Evolutionary conservation across 2,797 vertebrate species (phyloP), one percentile per base, ranked within the genome.

Genomic region (Schizopygopsis malacanthus): DNA sequence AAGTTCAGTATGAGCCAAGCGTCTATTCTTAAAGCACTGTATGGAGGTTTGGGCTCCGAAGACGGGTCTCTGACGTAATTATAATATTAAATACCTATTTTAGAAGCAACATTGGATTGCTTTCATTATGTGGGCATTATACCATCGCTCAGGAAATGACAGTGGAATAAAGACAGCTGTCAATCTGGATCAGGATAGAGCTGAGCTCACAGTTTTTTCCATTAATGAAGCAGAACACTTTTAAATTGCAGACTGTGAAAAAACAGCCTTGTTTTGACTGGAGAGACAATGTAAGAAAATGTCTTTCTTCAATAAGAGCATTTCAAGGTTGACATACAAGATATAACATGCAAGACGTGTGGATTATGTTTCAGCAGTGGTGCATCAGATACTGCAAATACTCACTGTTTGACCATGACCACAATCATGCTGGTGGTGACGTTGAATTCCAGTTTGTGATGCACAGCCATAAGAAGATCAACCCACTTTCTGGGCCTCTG

Each of bases 21-120:
- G 90, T 91, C 90, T 89, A 92, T 90, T 94, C 91, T 87, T 92
- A 91, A 92, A 89, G 82, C 85, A 84, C 89, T 91, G 89, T 81
- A 88, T 87, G 50, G 69, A 91, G 92, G 89, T 90, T 85, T 91
- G 90, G 73, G 87, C 92, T 93, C 91, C 90, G 91, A 92, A 93
- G 91, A 90, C 81, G 86, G 87, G 92, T 90, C 94, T 94, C 92
- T 92, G 92, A 94, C 95, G 94, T 97, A 96, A 97, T 97, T 97
- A 97, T 94, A 95, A 96, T 94, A 97, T 94, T 95, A 96, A 97
- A 96, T 95, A 95, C 94, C 93, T 93, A 94, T 95, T 94, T 95
- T 94, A 95, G 94, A 94, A 91, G 93, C 89, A 89, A 90, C 93
- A 83, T 93, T 85, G 89, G 92, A 92, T 90, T 92, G 93, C 95